Conservation (phyloP, 23 tunicate genomes). For the Trididemnum clinides region DNA sequence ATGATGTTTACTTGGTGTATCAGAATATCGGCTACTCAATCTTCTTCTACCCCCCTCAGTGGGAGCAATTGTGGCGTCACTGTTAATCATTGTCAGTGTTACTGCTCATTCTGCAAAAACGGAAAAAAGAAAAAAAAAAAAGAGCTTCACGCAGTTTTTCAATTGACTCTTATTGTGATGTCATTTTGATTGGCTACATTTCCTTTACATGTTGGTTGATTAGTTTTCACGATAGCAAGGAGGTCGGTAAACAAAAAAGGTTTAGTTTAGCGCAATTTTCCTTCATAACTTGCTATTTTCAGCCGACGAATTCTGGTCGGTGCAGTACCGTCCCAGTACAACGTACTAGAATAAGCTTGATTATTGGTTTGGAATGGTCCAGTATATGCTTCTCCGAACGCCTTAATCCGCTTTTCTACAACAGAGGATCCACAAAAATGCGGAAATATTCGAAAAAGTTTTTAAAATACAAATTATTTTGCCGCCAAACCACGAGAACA, state of each 20-base stretch:
- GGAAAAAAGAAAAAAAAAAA: conserved; percentile 25
- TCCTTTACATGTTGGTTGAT: conserved; percentile 70
- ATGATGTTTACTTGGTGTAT: conserved; percentile 29
- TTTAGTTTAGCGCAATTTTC: too few relatives aligned
- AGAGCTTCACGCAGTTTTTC: conserved; percentile 40
- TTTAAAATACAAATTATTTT: not conserved
- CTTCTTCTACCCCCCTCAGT: conserved; percentile 58
- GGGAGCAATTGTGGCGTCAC: conserved; percentile 44
- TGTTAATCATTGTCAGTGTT: conserved; percentile 46
- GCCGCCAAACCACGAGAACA: not conserved
- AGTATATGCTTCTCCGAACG: conserved; percentile 82
- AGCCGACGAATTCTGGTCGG: conserved; percentile 70
- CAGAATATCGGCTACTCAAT: conserved; percentile 35
- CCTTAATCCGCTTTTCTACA: conserved; percentile 84
- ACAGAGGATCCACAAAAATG: conserved; percentile 80
- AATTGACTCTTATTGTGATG: conserved; percentile 39
- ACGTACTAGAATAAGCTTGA: conserved; percentile 54
- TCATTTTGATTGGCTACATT: conserved; percentile 62
- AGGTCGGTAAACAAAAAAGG: too few relatives aligned
- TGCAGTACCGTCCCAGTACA: conserved; percentile 50
- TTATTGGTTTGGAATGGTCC: conserved; percentile 82
- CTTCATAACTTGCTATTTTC: not conserved
- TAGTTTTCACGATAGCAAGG: too few relatives aligned
- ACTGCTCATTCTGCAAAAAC: conserved; percentile 6
- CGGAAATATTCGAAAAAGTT: conserved; percentile 47